Base-by-base conservation (phyloP, 2,888 invertebrate species). In the Neoaliturus tenellus region DNA sequence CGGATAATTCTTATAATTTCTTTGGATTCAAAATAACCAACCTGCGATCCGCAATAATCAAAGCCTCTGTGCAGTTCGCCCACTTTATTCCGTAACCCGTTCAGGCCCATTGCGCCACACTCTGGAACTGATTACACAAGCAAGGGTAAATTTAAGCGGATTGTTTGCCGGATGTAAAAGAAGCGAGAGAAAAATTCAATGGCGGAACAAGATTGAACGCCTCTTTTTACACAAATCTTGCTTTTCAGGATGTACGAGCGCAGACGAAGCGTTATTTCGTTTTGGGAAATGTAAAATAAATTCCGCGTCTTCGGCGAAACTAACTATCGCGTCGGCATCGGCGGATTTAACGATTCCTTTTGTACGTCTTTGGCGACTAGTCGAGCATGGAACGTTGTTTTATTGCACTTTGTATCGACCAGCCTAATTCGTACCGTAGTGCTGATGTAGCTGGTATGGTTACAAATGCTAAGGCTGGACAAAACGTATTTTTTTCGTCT, bases 211-310 rank as follows among this genome's bases (percentile, higher is more conserved):
- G 73, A 75, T 44, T 75, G 73, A 75, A 48, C 44, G 10, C 28
- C 28, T 69, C n/a, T 5, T 39, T 71, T 44, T 41, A 28, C 44
- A 44, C 73, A 75, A 75, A 75, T 44, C 44, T 44, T 44, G 73
- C 73, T 73, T 75, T 23, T n/a, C 41, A 71, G n/a, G n/a, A n/a
- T n/a, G n/a, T n/a, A 67, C 71, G 41, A 33, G n/a, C 17, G 48
- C 44, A 23, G 44, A 69, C 69, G 73, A 25, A 48, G 44, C 73
- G 48, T 39, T 71, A 71, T 75, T n/a, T 23, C 41, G 73, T 75
- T 48, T 28, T n/a, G n/a, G 41, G 44, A 23, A 41, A 28, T 71
- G 73, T 25, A 44, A 71, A 71, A 75, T 75, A 75, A 75, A 75
- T 48, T 44, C 73, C 41, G 71, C 39, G 35, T 71, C 71, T 75